Base-by-base conservation (phyloP, 1,140 invertebrate genomes). In the Drepana arcuata region DNA sequence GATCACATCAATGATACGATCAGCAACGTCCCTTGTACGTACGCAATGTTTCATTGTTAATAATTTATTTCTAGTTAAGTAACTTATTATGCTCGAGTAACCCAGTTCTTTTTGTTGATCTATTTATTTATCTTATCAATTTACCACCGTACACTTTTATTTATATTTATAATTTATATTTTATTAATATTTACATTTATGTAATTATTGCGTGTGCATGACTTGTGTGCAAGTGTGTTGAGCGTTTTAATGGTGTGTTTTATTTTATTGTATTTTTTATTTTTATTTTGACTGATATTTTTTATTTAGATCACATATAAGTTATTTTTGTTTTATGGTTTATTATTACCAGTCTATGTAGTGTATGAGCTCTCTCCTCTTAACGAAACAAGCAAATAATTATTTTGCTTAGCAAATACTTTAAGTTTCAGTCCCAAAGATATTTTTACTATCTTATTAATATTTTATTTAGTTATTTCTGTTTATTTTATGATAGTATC, bases 291-390 rank as follows among this genome's bases (percentile, higher is more conserved):
- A 5, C 4, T 21, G 4, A 21, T 21, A 21, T 5, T 21, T 21
- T 21, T 4, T 21, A 9, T 21, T 5, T 9, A 21, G 4, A 21
- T 5, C 9, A 21, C 9, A 5, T 21, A 5, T 27, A 36, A 27
- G 7, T 36, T 27, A 16, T 7, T 7, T 2, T 14, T n/a, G 7
- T 10, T 28, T 9, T 28, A 61, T 54, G 52, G 43, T 57, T 45
- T 46, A 42, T 52, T 50, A 37, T 37, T 40, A n/a, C n/a, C 18
- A 16, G 32, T 30, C 18, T 43, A 18, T 42, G 18, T 53, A n/a
- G n/a, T n/a, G n/a, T n/a, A n/a, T n/a, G n/a, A n/a, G n/a, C n/a
- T n/a, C n/a, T n/a, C n/a, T n/a, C n/a, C n/a, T n/a, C n/a, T n/a
- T n/a, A n/a, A n/a, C n/a, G n/a, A n/a, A n/a, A n/a, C n/a, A n/a